Evolutionary conservation across 2,113 vertebrate genomes (phyloP), one percentile per base, ranked within the genome.

Genomic region (Zapornia atra): DNA sequence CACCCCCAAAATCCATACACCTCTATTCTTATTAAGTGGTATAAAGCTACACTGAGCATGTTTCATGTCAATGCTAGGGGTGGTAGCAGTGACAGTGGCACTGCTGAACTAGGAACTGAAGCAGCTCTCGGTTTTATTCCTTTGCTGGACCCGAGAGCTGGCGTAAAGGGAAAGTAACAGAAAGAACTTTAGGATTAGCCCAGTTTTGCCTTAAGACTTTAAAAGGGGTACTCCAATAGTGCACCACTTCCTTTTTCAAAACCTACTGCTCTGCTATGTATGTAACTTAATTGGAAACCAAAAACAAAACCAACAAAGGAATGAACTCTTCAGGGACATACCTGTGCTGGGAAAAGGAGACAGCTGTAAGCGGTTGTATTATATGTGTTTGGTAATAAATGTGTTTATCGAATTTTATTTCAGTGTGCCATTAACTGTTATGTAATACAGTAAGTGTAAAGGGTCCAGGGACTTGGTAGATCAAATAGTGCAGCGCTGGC

Each of bases 1-100:
- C 98, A 98, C 97, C 98, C 97, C 97, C 70, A 98, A 98, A 98
- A 97, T 96, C 97, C 92, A 94, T 96, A 97, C 86, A 97, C 97
- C 98, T 98, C 96, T 97, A 81, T 97, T 96, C 96, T 97, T 98
- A 97, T 96, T 97, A 97, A 97, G 96, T 90, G 59, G 71, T 97
- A 93, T 96, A 96, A 96, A 97, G 90, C 86, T 95, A 88, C 82
- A 48, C 24, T 36, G 22, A 86, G 36, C 85, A 85, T 65, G 29
- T 92, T 96, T 94, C 20, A 79, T 78, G 38, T 65, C 81, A 86
- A 68, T 63, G 76, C 33, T 18, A 59, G 60, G 51, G 57, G 42
- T 63, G 71, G 77, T 65, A 85, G 86, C 28, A 21, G 44, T 88
- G 36, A 88, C 82, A 82, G 87, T 83, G 22, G 83, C 59, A 75